Conservation (phyloP, 2,888 invertebrate genomes). For the Ephialtes manifestator region DNA sequence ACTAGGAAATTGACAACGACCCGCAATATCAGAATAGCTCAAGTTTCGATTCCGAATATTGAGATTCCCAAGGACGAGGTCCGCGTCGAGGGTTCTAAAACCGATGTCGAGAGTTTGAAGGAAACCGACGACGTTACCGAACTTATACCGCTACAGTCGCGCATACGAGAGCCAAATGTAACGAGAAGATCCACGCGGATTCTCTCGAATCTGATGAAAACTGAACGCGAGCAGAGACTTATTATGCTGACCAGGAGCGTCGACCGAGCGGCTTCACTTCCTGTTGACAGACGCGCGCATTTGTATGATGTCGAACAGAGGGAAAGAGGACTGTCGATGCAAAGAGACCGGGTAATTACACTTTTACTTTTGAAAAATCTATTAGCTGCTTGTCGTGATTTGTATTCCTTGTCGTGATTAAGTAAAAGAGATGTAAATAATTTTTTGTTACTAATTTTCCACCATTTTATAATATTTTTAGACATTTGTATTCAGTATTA, state of each 20-base stretch:
- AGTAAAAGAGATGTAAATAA: too few relatives aligned
- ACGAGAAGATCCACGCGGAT: slow-evolving; percentile 81
- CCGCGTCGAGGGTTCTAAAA: slow-evolving; percentile 45
- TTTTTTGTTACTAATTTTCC: too few relatives aligned
- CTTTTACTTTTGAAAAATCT: not conserved
- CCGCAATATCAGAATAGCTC: slow-evolving; percentile 75
- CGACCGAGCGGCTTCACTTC: slow-evolving; percentile 82
- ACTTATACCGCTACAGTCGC: slow-evolving; percentile 76
- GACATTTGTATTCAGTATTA: too few relatives aligned
- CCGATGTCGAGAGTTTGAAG: slow-evolving; percentile 57
- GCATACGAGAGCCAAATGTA: slow-evolving; percentile 74
- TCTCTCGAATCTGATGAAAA: slow-evolving; percentile 73
- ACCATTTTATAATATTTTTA: too few relatives aligned
- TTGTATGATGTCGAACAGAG: slow-evolving; percentile 75
- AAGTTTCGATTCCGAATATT: slow-evolving; percentile 77
- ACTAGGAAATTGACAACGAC: slow-evolving; percentile 71
- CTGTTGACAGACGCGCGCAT: slow-evolving; percentile 78
- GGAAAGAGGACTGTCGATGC: slow-evolving; percentile 82
- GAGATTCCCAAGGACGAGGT: slow-evolving; percentile 75
- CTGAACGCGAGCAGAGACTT: slow-evolving; percentile 76
- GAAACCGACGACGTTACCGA: slow-evolving; percentile 71
- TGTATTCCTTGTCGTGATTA: too few relatives aligned
- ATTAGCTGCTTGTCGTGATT: too few relatives aligned
- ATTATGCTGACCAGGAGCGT: slow-evolving; percentile 73
- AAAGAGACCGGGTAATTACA: slow-evolving; percentile 74